Evolutionary conservation across 2,888 invertebrate genomes (phyloP).

Genomic region (Diplazon laetatorius): DNA sequence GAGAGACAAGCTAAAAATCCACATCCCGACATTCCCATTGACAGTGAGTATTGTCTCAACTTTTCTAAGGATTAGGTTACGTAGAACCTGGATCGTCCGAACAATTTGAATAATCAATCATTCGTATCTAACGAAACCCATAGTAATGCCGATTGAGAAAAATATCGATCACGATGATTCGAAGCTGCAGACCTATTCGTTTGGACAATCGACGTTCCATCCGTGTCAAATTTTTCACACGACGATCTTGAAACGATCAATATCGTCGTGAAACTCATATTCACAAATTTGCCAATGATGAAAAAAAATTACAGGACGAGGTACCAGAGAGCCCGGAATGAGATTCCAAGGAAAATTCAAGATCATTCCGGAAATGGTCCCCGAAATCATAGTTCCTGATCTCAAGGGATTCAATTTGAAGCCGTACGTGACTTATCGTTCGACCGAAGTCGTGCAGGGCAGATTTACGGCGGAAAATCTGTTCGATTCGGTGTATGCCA

Average conservation of each 20-base stretch:
- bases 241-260: too few relatives aligned
- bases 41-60: slow-evolving; percentile 83
- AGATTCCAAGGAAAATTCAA: slow-evolving; percentile 84
- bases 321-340: slow-evolving; percentile 87
- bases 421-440: slow-evolving; percentile 96
- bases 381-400: slow-evolving; percentile 96
- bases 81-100: too few relatives aligned
- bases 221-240: too few relatives aligned
- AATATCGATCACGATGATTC: too few relatives aligned
- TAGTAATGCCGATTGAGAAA: too few relatives aligned
- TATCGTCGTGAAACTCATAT: too few relatives aligned
- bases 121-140: too few relatives aligned
- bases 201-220: too few relatives aligned
- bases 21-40: slow-evolving; percentile 87
- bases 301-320: slow-evolving; percentile 84
- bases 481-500: slow-evolving; percentile 91
- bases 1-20: slow-evolving; percentile 83
- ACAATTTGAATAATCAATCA: too few relatives aligned
- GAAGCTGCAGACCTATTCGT: too few relatives aligned
- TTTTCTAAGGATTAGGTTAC: background rate
- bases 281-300: background rate
- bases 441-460: slow-evolving; percentile 87
- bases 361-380: slow-evolving; percentile 93
- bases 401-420: slow-evolving; percentile 92
- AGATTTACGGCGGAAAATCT: slow-evolving; percentile 93